Evolutionary conservation across 1,140 invertebrate species (phyloP).

Genomic region (Maniola jurtina): DNA sequence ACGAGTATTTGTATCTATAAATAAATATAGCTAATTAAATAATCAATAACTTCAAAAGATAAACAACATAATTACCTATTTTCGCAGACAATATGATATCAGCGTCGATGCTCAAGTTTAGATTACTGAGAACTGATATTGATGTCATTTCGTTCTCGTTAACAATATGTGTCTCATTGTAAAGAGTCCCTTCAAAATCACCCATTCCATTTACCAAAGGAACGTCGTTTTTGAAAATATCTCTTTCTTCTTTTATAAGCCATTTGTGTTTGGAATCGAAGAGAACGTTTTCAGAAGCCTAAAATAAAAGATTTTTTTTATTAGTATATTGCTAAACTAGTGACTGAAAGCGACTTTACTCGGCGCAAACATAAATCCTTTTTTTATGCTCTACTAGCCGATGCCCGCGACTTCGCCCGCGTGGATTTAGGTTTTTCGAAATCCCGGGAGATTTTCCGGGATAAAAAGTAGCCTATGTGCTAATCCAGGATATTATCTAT

Average conservation of each 20-base stretch:
- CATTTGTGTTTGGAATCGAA: conserved; percentile 9
- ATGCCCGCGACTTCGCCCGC: no score
- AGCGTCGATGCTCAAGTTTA: conserved; percentile 2
- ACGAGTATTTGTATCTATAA: not conserved
- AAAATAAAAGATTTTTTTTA: not conserved
- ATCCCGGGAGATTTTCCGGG: no score
- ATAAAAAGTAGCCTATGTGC: no score
- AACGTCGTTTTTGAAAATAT: not conserved
- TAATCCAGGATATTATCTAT: no score
- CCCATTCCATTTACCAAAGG: not conserved
- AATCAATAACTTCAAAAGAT: not conserved
- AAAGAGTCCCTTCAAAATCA: not conserved
- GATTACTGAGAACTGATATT: not conserved
- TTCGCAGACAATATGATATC: not conserved
- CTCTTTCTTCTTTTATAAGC: conserved; percentile 1
- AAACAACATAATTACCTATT: not conserved
- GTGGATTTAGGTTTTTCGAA: no score
- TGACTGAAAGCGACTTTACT: no score
- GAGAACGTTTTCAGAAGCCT: conserved; percentile 7
- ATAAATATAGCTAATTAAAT: no score
- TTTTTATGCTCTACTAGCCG: no score
- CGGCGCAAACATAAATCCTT: no score
- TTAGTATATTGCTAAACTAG: no score
- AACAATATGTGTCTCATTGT: not conserved
- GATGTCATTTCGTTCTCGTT: not conserved